These are phyloP conservation scores for Micromys minutus DNA, from an alignment of 2,113 vertebrate genomes.

Conservation along the genomic window DNA sequence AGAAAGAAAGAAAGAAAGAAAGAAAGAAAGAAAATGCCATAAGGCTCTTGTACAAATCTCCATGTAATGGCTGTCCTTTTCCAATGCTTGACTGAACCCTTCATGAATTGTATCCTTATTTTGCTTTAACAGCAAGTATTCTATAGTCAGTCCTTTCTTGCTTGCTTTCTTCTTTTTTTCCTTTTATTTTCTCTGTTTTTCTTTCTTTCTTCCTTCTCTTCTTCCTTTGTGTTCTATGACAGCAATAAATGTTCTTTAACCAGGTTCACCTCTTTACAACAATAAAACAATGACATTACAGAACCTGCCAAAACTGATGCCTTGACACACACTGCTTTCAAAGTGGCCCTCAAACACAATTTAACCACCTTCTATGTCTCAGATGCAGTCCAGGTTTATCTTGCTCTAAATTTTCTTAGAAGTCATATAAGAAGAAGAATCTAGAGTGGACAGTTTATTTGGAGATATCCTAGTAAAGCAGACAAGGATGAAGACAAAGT, in stretches of 20 bases:
- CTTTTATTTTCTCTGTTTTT: background rate
- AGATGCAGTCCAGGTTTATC: background rate
- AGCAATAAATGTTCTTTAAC: background rate
- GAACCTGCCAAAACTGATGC: background rate
- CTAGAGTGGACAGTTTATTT: background rate
- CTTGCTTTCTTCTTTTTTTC: background rate
- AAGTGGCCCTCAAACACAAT: background rate
- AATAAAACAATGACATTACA: background rate
- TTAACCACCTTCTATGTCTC: background rate
- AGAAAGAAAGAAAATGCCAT: too few species aligned
- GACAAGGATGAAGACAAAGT: background rate
- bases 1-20: too few species aligned
- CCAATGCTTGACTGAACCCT: background rate
- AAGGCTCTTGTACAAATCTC: background rate
- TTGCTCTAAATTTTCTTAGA: background rate
- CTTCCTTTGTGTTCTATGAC: background rate
- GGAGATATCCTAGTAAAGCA: background rate
- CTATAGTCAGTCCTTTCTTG: background rate
- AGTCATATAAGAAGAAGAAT: background rate
- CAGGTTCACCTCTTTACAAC: background rate
- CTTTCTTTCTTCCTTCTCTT: background rate
- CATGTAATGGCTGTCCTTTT: background rate
- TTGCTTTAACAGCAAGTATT: background rate
- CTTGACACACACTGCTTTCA: background rate
- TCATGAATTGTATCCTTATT: background rate